These are phyloP conservation scores for Nettapus auritus DNA, from an alignment of 2,113 vertebrate genomes.

Conservation along the genomic window DNA sequence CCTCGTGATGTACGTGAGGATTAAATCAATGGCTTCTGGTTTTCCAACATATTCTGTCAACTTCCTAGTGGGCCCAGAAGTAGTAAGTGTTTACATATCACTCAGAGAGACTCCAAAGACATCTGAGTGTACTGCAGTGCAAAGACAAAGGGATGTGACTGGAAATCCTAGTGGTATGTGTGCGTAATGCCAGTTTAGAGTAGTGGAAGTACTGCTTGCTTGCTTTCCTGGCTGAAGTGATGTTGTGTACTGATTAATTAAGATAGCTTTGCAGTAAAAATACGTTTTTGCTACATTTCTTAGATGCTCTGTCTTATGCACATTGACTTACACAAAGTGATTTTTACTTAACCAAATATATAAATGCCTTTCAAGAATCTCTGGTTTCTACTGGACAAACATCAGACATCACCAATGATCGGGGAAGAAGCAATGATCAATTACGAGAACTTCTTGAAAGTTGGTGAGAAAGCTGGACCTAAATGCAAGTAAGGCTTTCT, in stretches of 20 bases:
- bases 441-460: constrained; percentile 93
- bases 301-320: not conserved
- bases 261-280: not conserved
- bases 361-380: constrained; percentile 82
- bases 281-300: not conserved
- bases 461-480: constrained; percentile 90
- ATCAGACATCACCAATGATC: constrained; percentile 92
- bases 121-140: not conserved
- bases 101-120: not conserved
- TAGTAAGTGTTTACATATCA: not conserved
- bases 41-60: not conserved
- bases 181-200: not conserved
- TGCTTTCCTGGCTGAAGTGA: not conserved
- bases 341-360: not conserved
- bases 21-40: not conserved
- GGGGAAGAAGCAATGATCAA: constrained; percentile 98
- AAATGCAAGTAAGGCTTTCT: constrained; percentile 90
- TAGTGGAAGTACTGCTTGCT: fast-evolving
- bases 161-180: not conserved
- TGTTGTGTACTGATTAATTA: not conserved
- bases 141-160: not conserved
- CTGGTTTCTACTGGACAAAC: constrained; percentile 97
- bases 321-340: not conserved
- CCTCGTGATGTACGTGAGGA: fast-evolving
- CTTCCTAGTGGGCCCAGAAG: not conserved